Conservation (phyloP, 2,888 invertebrate genomes). For the Alsophila aescularia region DNA sequence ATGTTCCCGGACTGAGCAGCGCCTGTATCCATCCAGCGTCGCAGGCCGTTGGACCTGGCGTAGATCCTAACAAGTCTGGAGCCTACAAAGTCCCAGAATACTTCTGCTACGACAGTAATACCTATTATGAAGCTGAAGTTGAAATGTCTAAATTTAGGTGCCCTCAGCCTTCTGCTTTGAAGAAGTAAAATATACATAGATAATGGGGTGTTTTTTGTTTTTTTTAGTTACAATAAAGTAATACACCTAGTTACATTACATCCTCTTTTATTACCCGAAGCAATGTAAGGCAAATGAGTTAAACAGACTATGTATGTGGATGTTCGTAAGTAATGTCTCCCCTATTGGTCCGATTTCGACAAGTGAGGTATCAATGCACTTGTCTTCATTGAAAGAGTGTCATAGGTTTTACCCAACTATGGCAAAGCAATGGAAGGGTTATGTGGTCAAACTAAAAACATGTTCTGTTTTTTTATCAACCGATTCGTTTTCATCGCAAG, state of each 20-base stretch:
- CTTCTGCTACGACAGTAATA: slow-evolving; percentile 90
- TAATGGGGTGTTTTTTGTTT: background rate
- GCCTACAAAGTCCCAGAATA: slow-evolving; percentile 95
- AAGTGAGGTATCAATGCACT: too few relatives aligned
- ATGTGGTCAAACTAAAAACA: too few relatives aligned
- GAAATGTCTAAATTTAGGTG: slow-evolving; percentile 92
- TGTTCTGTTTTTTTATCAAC: too few relatives aligned
- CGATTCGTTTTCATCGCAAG: too few relatives aligned
- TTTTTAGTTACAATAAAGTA: slow-evolving; percentile 21
- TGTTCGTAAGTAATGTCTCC: too few relatives aligned
- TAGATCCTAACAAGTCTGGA: slow-evolving; percentile 85
- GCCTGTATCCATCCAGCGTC: slow-evolving; percentile 82
- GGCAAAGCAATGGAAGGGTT: too few relatives aligned
- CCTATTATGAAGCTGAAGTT: slow-evolving; percentile 93
- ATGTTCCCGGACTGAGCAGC: slow-evolving; percentile 87
- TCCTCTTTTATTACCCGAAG: background rate
- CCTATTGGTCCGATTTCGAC: too few relatives aligned
- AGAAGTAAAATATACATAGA: slow-evolving; percentile 49
- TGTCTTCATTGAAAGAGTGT: too few relatives aligned
- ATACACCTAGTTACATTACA: background rate
- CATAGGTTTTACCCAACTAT: too few relatives aligned
- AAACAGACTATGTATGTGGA: too few relatives aligned
- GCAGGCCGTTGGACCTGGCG: slow-evolving; percentile 88
- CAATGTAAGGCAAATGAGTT: too few relatives aligned
- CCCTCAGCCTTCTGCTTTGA: slow-evolving; percentile 89